Percentiles rank a stretch among this genome's conserved stretches.
These are phyloP conservation scores for Cerceris ruficornis DNA, from an alignment of 2,888 invertebrate genomes.

Conservation along the genomic window DNA sequence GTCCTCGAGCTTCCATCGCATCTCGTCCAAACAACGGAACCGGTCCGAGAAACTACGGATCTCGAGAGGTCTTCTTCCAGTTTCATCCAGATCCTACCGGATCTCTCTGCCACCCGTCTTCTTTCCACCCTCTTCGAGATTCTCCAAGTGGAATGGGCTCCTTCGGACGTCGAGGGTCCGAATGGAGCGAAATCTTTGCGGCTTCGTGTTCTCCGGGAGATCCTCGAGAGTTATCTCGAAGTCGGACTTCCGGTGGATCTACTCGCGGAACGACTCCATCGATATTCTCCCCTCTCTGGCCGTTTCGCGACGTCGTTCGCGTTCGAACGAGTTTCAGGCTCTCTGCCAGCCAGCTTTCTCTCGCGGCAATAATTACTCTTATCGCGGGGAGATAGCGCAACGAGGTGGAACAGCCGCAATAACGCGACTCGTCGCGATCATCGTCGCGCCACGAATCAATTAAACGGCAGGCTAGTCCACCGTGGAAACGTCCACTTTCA, in stretches of 20 bases:
- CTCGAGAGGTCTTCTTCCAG: neutral
- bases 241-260: neutral
- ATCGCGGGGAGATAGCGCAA: constrained; percentile 2
- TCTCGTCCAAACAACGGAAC: constrained; percentile 21
- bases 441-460: neutral
- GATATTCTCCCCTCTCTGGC: constrained; percentile 9
- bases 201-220: neutral
- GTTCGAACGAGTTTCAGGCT: neutral
- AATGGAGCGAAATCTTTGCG: constrained; percentile 26
- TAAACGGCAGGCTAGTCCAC: neutral
- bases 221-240: neutral
- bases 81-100: neutral
- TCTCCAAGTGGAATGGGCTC: neutral
- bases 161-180: constrained; percentile 4
- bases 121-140: neutral
- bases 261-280: neutral
- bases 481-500: neutral
- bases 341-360: neutral
- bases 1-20: constrained; percentile 32
- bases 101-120: neutral
- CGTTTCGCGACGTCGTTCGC: neutral
- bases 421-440: neutral
- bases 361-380: constrained; percentile 18
- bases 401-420: neutral
- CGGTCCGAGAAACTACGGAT: constrained; percentile 4